phyloP scores from a whole-genome alignment of 2,888 invertebrate species.

The Lasioglossum vierecki region DNA sequence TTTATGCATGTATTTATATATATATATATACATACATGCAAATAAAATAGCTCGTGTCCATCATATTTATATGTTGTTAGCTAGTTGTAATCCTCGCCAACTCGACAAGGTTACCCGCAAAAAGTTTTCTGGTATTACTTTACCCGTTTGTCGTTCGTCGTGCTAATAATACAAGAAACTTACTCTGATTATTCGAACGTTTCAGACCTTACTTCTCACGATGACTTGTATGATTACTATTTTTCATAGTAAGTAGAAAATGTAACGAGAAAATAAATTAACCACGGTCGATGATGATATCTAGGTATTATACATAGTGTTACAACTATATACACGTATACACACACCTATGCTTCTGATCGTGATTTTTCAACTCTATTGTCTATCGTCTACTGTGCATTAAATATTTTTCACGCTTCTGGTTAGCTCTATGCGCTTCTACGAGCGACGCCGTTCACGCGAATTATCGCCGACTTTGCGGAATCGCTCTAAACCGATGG shows the following conservation, averaged over 20 bases:
- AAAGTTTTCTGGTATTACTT: background rate
- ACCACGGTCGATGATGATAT: background rate
- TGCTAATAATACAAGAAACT: background rate
- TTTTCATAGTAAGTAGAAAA: background rate
- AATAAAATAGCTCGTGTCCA: background rate
- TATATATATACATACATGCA: background rate
- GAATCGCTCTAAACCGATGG: background rate
- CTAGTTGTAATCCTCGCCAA: slow-evolving; percentile 13
- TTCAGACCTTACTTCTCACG: background rate
- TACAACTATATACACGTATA: no score
- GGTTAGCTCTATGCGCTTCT: background rate
- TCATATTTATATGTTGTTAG: background rate
- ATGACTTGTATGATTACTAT: background rate
- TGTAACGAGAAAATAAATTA: background rate
- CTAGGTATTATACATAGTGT: no score
- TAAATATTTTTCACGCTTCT: background rate
- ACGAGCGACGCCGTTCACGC: background rate
- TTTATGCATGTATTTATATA: background rate
- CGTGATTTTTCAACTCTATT: background rate
- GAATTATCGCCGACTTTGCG: rapidly evolving
- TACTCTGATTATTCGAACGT: background rate
- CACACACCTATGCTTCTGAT: no score
- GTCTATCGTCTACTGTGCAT: background rate
- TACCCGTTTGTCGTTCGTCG: background rate
- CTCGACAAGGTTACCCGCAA: slow-evolving; percentile 14